Evolutionary conservation across 2,888 invertebrate species (phyloP).

Genomic region (Platycheirus albimanus): DNA sequence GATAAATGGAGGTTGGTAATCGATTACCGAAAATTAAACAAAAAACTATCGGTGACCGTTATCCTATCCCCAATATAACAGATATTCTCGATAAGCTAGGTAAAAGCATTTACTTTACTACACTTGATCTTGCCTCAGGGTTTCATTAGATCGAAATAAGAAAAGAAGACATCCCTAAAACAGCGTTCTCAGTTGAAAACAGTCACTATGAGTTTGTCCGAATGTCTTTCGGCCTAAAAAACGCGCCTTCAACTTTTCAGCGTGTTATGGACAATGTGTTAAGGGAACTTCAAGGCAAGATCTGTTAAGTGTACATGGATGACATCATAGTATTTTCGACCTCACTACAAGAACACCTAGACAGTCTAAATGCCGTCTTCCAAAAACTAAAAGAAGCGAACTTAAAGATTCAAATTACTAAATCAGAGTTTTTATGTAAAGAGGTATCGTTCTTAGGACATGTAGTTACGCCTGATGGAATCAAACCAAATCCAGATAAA

Average conservation of each 20-base stretch:
- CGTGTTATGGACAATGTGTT: constrained; percentile 75
- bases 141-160: constrained; percentile 78
- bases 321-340: too few species aligned
- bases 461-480: constrained; percentile 73
- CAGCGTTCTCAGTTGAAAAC: constrained; percentile 70
- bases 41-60: constrained; percentile 10
- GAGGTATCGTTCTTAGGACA: constrained; percentile 78
- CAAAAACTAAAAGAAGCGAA: constrained; percentile 71
- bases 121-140: constrained; percentile 76
- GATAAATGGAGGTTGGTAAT: too few species aligned
- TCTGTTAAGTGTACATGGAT: constrained; percentile 75
- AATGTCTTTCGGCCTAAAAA: constrained; percentile 33
- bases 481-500: constrained; percentile 76
- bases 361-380: constrained; percentile 74
- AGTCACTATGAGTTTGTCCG: constrained; percentile 69
- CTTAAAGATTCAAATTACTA: constrained; percentile 76
- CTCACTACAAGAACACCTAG: constrained; percentile 76
- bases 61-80: constrained; percentile 21
- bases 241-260: constrained; percentile 58
- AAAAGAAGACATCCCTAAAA: constrained; percentile 66
- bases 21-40: too few species aligned
- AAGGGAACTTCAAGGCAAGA: constrained; percentile 71
- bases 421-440: constrained; percentile 76
- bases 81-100: constrained; percentile 77
- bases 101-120: constrained; percentile 70